Evolutionary conservation across 2,797 vertebrate genomes (phyloP).

Genomic region (Labroides dimidiatus): DNA sequence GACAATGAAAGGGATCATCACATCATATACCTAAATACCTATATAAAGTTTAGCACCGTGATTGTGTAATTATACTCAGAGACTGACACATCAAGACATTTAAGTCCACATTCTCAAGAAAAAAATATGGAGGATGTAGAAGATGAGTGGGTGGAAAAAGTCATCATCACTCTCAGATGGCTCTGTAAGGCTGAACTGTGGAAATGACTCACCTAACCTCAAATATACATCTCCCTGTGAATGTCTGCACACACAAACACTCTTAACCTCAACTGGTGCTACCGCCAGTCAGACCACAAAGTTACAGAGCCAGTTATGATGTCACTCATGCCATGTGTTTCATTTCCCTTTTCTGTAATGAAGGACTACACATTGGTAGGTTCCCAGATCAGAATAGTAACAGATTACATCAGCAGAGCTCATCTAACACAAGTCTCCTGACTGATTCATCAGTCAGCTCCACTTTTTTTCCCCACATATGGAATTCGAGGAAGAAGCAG

Average conservation of each 20-base stretch:
- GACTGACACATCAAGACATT: not conserved
- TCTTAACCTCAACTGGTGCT: constrained; percentile 33
- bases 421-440: constrained; percentile 33
- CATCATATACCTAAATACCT: not conserved
- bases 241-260: constrained; percentile 14
- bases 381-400: constrained; percentile 53
- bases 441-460: not conserved
- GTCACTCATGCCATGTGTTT: constrained; percentile 66
- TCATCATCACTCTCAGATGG: constrained; percentile 28
- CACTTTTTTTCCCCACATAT: constrained; percentile 7
- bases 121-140: constrained; percentile 1
- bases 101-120: not conserved
- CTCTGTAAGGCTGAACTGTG: constrained; percentile 37
- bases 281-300: constrained; percentile 27
- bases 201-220: constrained; percentile 62
- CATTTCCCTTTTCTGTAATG: constrained; percentile 64
- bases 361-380: constrained; percentile 22
- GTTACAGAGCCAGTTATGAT: constrained; percentile 61
- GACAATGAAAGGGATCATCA: constrained; percentile 2
- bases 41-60: not conserved
- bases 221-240: constrained; percentile 34
- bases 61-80: constrained; percentile 11
- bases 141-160: constrained; percentile 26
- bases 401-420: constrained; percentile 33
- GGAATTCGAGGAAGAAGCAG: not conserved